These are phyloP conservation scores for Drosophila setifemur DNA, from an alignment of 1,140 invertebrate species.

Conservation along the genomic window DNA sequence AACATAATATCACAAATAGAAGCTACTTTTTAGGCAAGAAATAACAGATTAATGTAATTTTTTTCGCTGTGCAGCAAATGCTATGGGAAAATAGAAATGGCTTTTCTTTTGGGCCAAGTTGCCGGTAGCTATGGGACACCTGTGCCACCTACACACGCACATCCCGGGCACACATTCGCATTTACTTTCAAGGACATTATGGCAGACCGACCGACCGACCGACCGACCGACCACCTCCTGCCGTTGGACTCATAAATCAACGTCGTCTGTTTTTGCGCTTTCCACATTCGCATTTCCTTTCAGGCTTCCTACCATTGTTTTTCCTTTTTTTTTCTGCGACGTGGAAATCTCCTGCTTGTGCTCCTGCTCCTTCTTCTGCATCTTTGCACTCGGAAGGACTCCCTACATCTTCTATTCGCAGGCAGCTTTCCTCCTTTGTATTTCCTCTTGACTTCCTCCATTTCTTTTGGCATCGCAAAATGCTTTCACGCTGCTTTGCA, in stretches of 20 bases:
- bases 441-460: conserved; percentile 3
- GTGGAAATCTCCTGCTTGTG: no score
- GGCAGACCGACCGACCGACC: conserved; percentile 28
- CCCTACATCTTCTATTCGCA: no score
- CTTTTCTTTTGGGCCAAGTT: conserved; percentile 22
- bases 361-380: conserved; percentile 8
- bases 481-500: neutral
- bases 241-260: conserved; percentile 56
- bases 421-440: neutral
- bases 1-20: no score
- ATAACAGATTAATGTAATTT: no score
- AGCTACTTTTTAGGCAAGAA: no score
- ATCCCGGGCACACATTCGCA: neutral
- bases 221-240: conserved; percentile 13
- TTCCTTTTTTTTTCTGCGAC: neutral
- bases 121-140: conserved; percentile 64
- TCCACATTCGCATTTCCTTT: conserved; percentile 13
- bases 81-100: neutral
- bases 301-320: conserved; percentile 7
- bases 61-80: no score
- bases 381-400: conserved; percentile 8
- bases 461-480: conserved; percentile 13
- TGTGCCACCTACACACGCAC: conserved; percentile 28
- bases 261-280: conserved; percentile 33
- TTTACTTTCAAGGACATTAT: conserved; percentile 61